Evolutionary conservation across 2,888 invertebrate species (phyloP), one percentile per base, ranked within the genome.

Genomic region (Beris chalybata): DNA sequence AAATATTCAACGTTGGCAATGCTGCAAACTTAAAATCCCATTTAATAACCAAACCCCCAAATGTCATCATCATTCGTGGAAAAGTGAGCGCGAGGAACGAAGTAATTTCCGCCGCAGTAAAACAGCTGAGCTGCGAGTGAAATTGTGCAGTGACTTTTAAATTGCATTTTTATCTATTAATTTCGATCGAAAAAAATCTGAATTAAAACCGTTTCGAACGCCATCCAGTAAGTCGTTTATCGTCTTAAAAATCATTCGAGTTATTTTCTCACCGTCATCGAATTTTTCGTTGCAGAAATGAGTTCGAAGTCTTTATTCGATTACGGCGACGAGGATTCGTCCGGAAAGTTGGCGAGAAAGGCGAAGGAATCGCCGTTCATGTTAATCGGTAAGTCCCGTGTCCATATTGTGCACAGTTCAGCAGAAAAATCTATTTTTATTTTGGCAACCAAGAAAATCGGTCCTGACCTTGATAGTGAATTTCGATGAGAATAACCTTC

Each of bases 311-410:
- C 80, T 11, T 73, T 74, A 54, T 80, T 80, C 68, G 76, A 76
- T 64, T 72, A 72, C 50, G 72, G 67, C 3, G 78, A 79, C 67
- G 75, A 74, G 12, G 72, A 72, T 9, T 71, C 73, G 54, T 67
- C 71, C 43, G 73, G 75, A n/a, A 86, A 83, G 74, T 77, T 90
- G 50, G 81, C 85, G 1, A 84, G 85, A 70, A 90, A 90, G 76
- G 85, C 88, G 2, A 87, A 87, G 76, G 90, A 90, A 74, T 86
- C 87, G 2, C 90, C 90, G 0, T 87, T 89, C 75, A 87, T 90
- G 85, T 83, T 89, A 54, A 80, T 89, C 71, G 90, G 90, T 90
- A 82, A 83, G 85, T 78, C 64, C 22, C 12, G n/a, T 48, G n/a
- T 13, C 48, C n/a, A 48, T 6, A 12, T 4, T 48, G n/a, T 48